Evolutionary conservation across 2,888 invertebrate species (phyloP).

Genomic region (Arrhopalites spinosus): DNA sequence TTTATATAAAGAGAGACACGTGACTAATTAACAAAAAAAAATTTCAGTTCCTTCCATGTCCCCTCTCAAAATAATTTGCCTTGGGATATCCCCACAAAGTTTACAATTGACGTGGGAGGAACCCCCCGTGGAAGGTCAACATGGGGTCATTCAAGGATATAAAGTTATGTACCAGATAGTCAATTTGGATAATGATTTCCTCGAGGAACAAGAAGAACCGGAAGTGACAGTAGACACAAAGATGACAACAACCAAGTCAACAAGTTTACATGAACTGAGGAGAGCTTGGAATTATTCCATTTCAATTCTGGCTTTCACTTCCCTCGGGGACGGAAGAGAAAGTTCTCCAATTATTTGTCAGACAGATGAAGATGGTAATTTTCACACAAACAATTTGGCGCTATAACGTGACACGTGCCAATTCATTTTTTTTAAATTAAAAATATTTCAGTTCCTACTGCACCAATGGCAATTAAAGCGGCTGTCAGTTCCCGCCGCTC

Average conservation of each 20-base stretch:
- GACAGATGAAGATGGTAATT: slow-evolving; percentile 76
- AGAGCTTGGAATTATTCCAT: slow-evolving; percentile 77
- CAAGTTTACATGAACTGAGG: slow-evolving; percentile 69
- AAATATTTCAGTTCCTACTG: slow-evolving; percentile 82
- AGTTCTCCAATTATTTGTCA: slow-evolving; percentile 63
- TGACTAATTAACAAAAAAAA: neutral
- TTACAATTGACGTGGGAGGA: slow-evolving; percentile 74
- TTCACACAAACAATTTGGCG: neutral
- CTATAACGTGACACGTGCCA: neutral
- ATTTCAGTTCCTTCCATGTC: slow-evolving; percentile 63
- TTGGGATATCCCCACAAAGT: slow-evolving; percentile 72
- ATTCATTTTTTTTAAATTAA: slow-evolving; percentile 43
- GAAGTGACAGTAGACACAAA: slow-evolving; percentile 62
- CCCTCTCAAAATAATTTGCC: slow-evolving; percentile 69
- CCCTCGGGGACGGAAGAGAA: slow-evolving; percentile 79
- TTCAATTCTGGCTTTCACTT: slow-evolving; percentile 84
- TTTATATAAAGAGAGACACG: neutral
- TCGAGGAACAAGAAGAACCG: neutral
- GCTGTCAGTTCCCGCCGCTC: slow-evolving; percentile 75
- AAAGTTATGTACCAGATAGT: slow-evolving; percentile 58
- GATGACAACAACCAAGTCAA: slow-evolving; percentile 71
- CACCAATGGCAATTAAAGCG: slow-evolving; percentile 79
- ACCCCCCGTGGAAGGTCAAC: slow-evolving; percentile 62
- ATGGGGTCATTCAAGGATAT: slow-evolving; percentile 69
- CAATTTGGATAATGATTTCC: neutral